Evolutionary conservation across 2,797 vertebrate genomes (phyloP).

Genomic region (Artibeus jamaicensis): DNA sequence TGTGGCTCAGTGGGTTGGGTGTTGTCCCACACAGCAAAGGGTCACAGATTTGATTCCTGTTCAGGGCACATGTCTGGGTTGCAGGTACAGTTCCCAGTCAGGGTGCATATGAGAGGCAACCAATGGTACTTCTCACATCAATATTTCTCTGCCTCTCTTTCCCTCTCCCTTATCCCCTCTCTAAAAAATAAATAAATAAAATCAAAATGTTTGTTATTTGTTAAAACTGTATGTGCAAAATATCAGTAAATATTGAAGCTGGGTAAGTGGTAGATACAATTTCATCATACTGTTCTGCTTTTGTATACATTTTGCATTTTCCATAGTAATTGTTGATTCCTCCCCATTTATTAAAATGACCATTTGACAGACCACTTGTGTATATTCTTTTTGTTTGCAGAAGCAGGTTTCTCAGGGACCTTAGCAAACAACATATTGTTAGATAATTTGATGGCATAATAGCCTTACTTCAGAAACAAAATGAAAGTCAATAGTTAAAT

Average conservation of each 20-base stretch:
- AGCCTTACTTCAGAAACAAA: neutral
- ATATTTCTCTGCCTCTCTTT: too few species aligned
- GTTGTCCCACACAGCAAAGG: too few species aligned
- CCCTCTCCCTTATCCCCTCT: too few species aligned
- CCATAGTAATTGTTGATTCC: neutral
- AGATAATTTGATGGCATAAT: neutral
- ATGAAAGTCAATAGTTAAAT: neutral
- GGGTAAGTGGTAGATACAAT: neutral
- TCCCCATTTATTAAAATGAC: neutral
- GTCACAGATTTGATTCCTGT: too few species aligned
- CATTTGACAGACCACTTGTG: neutral
- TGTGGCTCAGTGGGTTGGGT: too few species aligned
- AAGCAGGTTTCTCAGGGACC: neutral
- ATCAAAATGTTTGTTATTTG: neutral
- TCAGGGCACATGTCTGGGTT: too few species aligned
- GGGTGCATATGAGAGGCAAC: too few species aligned
- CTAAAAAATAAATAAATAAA: too few species aligned
- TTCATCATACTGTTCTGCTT: neutral
- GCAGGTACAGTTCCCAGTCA: too few species aligned
- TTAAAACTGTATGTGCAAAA: neutral
- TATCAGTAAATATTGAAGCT: neutral
- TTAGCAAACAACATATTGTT: neutral
- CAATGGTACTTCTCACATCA: too few species aligned
- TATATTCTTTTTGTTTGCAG: neutral
- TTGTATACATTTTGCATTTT: neutral